Percentiles rank a stretch among this genome's conserved stretches.
phyloP scores from a whole-genome alignment of 2,113 vertebrate species.

The Xenus cinereus region DNA sequence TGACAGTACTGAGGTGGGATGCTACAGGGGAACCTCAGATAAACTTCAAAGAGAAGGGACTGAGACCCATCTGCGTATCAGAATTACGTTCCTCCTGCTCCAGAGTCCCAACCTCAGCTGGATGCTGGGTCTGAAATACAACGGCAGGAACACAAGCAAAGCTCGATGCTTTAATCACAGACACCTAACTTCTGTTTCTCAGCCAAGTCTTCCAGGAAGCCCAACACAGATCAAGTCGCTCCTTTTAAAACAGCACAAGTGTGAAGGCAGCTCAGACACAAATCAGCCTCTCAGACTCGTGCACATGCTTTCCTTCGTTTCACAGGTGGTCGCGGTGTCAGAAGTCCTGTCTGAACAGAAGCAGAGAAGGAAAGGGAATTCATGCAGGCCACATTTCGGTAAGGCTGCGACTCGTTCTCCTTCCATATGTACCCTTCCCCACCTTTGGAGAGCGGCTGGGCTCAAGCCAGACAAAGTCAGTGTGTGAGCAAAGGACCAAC shows the following conservation, averaged over 20 bases:
- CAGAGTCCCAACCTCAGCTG: background rate
- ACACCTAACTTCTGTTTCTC: background rate
- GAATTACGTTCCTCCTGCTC: background rate
- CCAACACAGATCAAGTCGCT: conserved; percentile 5
- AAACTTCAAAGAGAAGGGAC: background rate
- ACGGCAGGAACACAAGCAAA: background rate
- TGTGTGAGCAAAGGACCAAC: background rate
- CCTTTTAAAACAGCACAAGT: conserved; percentile 26
- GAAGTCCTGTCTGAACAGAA: conserved; percentile 26
- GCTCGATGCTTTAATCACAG: background rate
- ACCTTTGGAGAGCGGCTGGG: background rate
- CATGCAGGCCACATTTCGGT: background rate
- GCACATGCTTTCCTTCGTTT: background rate
- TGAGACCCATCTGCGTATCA: background rate
- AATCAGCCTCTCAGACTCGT: background rate
- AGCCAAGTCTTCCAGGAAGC: background rate
- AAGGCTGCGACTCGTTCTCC: background rate
- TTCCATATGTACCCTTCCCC: background rate
- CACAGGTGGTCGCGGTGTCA: conserved; percentile 33
- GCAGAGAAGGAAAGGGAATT: conserved; percentile 25
- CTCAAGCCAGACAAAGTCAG: conserved; percentile 4
- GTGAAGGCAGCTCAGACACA: conserved; percentile 35
- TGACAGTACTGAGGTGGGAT: background rate
- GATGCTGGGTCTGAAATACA: background rate
- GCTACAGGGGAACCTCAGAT: background rate